A percentile compares a stretch with the other conserved stretches of the same genome.
Conservation (phyloP, 2,888 invertebrate species). For the Dermolepida albohirtum region DNA sequence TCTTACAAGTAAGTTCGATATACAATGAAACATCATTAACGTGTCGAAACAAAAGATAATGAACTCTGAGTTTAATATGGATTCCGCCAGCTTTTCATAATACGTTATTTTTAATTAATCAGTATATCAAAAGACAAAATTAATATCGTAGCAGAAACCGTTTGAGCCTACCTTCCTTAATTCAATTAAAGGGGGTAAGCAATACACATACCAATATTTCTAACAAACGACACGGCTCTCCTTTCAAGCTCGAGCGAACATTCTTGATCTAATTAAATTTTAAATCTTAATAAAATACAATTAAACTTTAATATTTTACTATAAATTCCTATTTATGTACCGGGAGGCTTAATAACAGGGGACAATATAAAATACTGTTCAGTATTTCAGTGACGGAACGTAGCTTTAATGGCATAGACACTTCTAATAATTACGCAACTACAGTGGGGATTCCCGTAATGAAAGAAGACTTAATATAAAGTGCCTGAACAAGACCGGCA, state of each 20-base stretch:
- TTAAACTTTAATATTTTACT: constrained; percentile 28
- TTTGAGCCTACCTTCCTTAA: too few species aligned
- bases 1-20: too few species aligned
- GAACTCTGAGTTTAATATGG: too few species aligned
- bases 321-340: constrained; percentile 25
- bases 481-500: constrained; percentile 37
- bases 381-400: constrained; percentile 18
- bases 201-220: too few species aligned
- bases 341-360: constrained; percentile 17
- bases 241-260: background rate
- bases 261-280: constrained; percentile 30
- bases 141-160: too few species aligned
- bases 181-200: too few species aligned
- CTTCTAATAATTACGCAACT: constrained; percentile 43
- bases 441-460: constrained; percentile 43
- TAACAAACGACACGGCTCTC: too few species aligned
- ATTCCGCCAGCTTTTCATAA: too few species aligned
- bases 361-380: constrained; percentile 20
- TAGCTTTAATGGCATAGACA: constrained; percentile 41
- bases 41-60: too few species aligned
- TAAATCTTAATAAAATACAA: constrained; percentile 18
- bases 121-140: too few species aligned
- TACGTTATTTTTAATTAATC: too few species aligned
- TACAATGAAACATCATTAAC: too few species aligned
- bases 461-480: constrained; percentile 45